Evolutionary conservation across 2,888 invertebrate genomes (phyloP).

Genomic region (Thumatha senex): DNA sequence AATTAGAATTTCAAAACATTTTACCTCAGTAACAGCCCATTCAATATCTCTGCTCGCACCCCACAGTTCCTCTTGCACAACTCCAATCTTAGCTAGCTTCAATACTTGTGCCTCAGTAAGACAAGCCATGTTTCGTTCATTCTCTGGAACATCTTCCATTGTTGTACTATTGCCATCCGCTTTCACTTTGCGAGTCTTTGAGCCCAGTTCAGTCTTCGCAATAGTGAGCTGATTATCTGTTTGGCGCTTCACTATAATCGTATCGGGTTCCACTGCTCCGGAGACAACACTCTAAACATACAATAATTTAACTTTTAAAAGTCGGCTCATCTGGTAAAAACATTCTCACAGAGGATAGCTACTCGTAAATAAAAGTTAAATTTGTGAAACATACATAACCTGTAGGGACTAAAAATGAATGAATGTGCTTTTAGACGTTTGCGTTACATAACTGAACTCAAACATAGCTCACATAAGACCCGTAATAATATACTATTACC

Average conservation of each 20-base stretch:
- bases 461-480: no score
- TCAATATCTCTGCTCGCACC: constrained; percentile 90
- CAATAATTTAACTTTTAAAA: neutral
- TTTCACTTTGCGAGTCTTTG: constrained; percentile 79
- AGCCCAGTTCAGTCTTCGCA: constrained; percentile 71
- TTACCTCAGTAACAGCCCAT: constrained; percentile 87
- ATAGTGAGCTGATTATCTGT: constrained; percentile 74
- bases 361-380: no score
- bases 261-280: constrained; percentile 90
- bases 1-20: no score
- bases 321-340: no score
- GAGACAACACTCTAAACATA: constrained; percentile 89
- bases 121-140: constrained; percentile 73
- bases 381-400: no score
- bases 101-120: constrained; percentile 81
- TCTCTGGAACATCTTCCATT: constrained; percentile 61
- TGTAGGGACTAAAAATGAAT: no score
- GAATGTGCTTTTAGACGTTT: no score
- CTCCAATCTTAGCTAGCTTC: constrained; percentile 73
- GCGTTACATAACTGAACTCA: no score
- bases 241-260: constrained; percentile 82
- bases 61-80: constrained; percentile 86
- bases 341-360: no score
- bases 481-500: no score
- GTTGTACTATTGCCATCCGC: constrained; percentile 65